Base-by-base conservation (phyloP, 2,797 vertebrate genomes). In the Dermochelys coriacea region DNA sequence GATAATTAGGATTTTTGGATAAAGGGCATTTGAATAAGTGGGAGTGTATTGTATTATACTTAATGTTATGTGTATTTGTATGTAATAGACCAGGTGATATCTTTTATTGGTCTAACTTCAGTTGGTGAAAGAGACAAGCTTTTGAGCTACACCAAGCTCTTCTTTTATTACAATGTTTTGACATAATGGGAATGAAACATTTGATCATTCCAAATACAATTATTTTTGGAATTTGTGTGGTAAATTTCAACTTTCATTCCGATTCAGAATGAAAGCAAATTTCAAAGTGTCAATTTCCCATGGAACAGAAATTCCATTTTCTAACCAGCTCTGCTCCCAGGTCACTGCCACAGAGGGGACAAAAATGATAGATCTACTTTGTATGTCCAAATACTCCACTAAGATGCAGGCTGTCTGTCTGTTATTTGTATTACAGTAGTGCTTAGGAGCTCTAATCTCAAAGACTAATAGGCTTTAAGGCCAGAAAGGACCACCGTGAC, bases 341-440 rank as follows among this genome's bases (percentile, higher is more conserved):
- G 4, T 34, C 59, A n/a, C 59, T 64, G 59, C 8, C 15, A 64
- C 14, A 34, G 14, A 34, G 12, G 59, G 59, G 31, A 64, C 31
- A 64, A 64, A 64, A 64, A 64, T 34, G 59, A 59, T 0, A 54
- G 80, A 6, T 54, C 84, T 41, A 15, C 37, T 80, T 25, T 68
- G 45, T 52, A 14, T 75, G 59, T 59, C 84, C 61, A 21, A 25
- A 0, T 5, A 3, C n/a, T 41, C 84, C 71, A 25, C 37, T 41
- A 12, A 0, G 5, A 49, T 23, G 34, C 6, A 37, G 75, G 50
- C 45, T 47, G 51, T 0, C 31, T 47, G 47, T 45, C 11, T 57
- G 45, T 37, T 79, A 2, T 15, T 19, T 34, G 15, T 64, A 64
- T n/a, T 64, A 64, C 31, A 64, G 29, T n/a, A n/a, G 14, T 34